phyloP scores from a whole-genome alignment of 1,140 invertebrate genomes.

The Lineus longissimus region DNA sequence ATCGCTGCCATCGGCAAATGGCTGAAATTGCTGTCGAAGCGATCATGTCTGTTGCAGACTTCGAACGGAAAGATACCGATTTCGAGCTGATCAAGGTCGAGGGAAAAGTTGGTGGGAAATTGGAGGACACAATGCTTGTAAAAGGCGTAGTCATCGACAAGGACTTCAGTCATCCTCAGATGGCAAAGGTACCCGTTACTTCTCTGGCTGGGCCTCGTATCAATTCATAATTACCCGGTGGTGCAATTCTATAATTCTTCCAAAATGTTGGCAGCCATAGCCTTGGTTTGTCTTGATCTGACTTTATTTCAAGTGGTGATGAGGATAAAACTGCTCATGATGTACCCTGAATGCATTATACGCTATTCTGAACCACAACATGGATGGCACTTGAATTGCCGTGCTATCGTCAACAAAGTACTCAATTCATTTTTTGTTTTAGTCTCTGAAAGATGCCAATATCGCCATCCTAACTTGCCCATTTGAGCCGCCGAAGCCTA shows the following conservation, averaged over 20 bases:
- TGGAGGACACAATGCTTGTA: constrained; percentile 96
- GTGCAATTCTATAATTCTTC: no score
- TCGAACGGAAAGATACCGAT: constrained; percentile 92
- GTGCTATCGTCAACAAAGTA: constrained; percentile 6
- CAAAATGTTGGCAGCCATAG: no score
- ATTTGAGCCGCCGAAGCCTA: constrained; percentile 99
- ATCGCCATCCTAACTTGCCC: constrained; percentile 97
- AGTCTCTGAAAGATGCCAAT: constrained; percentile 79
- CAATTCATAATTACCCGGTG: no score
- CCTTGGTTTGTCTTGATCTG: no score
- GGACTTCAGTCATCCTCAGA: constrained; percentile 98
- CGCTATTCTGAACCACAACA: no score
- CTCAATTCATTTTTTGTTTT: constrained; percentile 22
- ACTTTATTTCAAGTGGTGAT: no score
- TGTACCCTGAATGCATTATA: no score
- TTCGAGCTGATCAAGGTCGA: constrained; percentile 99
- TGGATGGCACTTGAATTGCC: no score
- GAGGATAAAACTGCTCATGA: no score
- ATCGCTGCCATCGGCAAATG: constrained; percentile 82
- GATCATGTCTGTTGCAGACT: constrained; percentile 88
- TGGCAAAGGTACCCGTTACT: constrained; percentile 87
- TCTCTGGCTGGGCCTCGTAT: constrained; percentile 1
- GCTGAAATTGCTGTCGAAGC: constrained; percentile 98
- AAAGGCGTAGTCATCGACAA: constrained; percentile 98
- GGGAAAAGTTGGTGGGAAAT: constrained; percentile 93